These are phyloP conservation scores for Sebastes fasciatus DNA, from an alignment of 2,113 vertebrate species.

Conservation along the genomic window DNA sequence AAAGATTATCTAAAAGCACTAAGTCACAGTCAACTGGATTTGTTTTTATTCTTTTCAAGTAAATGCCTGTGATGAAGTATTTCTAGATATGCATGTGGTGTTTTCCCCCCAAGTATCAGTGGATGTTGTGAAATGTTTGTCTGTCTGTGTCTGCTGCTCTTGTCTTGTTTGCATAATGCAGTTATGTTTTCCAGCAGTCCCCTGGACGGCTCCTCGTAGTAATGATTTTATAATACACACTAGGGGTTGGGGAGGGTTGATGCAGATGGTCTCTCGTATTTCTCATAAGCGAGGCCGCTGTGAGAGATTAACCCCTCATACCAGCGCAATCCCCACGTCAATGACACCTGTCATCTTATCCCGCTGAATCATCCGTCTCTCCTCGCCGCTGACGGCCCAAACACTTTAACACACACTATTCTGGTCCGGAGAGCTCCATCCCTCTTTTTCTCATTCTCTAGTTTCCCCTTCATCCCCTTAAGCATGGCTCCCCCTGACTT, in stretches of 20 bases:
- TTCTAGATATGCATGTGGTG: slow-evolving; percentile 4
- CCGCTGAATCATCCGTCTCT: slow-evolving; percentile 68
- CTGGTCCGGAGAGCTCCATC: slow-evolving; percentile 57
- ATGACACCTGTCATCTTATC: slow-evolving; percentile 76
- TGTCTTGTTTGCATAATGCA: slow-evolving; percentile 48
- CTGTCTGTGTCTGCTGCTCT: slow-evolving; percentile 13
- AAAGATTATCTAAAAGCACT: slow-evolving; percentile 27
- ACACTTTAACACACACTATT: slow-evolving; percentile 77
- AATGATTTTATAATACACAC: slow-evolving; percentile 76
- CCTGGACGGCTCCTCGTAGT: slow-evolving; percentile 55
- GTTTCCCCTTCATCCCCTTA: slow-evolving; percentile 51
- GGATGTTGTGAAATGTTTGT: slow-evolving; percentile 40
- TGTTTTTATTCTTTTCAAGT: slow-evolving; percentile 40
- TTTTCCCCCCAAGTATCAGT: slow-evolving; percentile 16
- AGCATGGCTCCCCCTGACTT: slow-evolving; percentile 42
- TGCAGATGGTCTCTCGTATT: slow-evolving; percentile 73
- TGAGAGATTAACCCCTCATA: slow-evolving; percentile 76
- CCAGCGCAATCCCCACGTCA: slow-evolving; percentile 68
- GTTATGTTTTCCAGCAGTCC: slow-evolving; percentile 53
- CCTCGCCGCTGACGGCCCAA: slow-evolving; percentile 46
- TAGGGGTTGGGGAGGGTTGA: slow-evolving; percentile 50
- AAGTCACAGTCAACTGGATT: slow-evolving; percentile 14
- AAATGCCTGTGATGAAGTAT: slow-evolving; percentile 29
- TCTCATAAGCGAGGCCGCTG: slow-evolving; percentile 61
- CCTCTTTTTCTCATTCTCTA: slow-evolving; percentile 67